A percentile compares a stretch with the other conserved stretches of the same genome.
phyloP scores from a whole-genome alignment of 2,797 vertebrate species.

The Macroramphosus scolopax region DNA sequence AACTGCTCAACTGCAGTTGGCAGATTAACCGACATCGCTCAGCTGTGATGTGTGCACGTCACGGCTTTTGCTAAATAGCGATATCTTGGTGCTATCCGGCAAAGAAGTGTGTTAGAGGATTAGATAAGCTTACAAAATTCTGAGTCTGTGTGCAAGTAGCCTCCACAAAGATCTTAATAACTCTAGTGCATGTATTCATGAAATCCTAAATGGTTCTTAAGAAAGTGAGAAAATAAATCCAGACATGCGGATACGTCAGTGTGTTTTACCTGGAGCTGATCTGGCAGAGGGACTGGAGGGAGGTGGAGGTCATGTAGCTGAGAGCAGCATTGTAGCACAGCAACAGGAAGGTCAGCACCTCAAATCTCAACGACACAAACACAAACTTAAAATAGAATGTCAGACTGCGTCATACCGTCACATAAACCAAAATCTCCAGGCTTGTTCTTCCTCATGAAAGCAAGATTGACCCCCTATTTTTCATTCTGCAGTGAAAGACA shows the following conservation, averaged over 20 bases:
- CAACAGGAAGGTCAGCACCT: conserved; percentile 95
- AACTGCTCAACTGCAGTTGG: conserved; percentile 37
- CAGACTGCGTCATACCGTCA: too few species aligned
- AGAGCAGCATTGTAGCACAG: conserved; percentile 95
- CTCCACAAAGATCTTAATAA: conserved; percentile 16
- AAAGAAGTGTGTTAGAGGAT: conserved; percentile 70
- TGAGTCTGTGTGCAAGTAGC: conserved; percentile 1
- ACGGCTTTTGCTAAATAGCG: conserved; percentile 23
- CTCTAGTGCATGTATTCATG: too few species aligned
- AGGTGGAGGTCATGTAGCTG: conserved; percentile 89
- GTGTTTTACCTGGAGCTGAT: conserved; percentile 90
- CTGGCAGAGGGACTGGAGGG: conserved; percentile 94
- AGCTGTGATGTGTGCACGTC: conserved; percentile 31
- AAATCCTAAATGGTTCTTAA: too few species aligned
- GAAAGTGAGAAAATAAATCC: too few species aligned
- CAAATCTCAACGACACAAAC: conserved; percentile 81
- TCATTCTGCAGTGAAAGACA: neutral
- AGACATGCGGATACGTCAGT: too few species aligned
- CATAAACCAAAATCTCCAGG: too few species aligned
- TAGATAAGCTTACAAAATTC: conserved; percentile 35
- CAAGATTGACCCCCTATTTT: neutral
- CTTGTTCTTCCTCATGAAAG: too few species aligned
- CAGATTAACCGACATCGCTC: conserved; percentile 34
- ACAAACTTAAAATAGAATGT: conserved; percentile 20
- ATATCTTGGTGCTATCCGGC: conserved; percentile 48